These are phyloP conservation scores for Carcharodon carcharias DNA, from an alignment of 2,797 vertebrate genomes.

Conservation along the genomic window DNA sequence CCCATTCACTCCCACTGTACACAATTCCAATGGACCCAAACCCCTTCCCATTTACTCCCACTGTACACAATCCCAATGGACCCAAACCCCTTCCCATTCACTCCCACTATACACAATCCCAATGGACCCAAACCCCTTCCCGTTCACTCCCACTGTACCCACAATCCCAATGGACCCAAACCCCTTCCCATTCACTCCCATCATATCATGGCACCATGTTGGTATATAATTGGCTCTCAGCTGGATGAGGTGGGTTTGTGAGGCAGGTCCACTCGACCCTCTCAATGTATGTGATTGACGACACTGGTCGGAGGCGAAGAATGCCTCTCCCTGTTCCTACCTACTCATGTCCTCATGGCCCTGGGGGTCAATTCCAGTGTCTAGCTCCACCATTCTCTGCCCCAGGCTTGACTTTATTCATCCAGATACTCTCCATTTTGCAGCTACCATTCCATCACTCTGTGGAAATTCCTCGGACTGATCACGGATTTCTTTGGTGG, in stretches of 20 bases:
- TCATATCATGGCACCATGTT: no score
- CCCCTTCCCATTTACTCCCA: background rate
- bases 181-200: background rate
- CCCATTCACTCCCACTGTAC: background rate
- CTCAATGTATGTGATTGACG: background rate
- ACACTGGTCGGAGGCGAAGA: background rate
- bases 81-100: background rate
- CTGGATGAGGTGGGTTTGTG: no score
- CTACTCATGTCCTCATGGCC: background rate
- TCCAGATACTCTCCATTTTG: background rate
- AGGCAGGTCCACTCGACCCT: no score
- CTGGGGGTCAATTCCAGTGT: no score
- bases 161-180: background rate
- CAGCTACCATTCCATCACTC: conserved; percentile 70
- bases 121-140: background rate
- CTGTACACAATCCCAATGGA: background rate
- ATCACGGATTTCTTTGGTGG: conserved; percentile 71
- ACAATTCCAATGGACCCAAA: background rate
- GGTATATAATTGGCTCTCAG: no score
- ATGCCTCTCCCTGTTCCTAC: background rate
- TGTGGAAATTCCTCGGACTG: conserved; percentile 69
- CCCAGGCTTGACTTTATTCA: background rate
- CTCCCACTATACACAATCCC: background rate
- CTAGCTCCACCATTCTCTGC: background rate
- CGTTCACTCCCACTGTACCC: background rate